Base-by-base conservation (phyloP, 2,797 vertebrate genomes). In the Lagodon rhomboides region DNA sequence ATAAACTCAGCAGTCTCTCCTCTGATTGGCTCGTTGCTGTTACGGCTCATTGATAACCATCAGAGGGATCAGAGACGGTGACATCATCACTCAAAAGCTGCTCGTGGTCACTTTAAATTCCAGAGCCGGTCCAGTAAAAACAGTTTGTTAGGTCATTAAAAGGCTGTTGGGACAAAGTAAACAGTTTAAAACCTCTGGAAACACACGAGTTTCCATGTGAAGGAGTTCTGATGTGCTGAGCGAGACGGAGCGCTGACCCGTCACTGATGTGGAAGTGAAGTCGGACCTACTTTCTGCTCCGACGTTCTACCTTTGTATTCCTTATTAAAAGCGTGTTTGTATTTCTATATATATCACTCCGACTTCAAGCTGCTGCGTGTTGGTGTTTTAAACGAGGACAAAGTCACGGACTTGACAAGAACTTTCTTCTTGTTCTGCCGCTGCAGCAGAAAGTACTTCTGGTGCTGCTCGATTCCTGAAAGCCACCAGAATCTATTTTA, bases 401-500 rank as follows among this genome's bases (percentile, higher is more conserved):
- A 62, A 79, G 46, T 79, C 60, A 51, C 12, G 44, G 62, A 2
- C 56, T 55, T 7, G 61, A 75, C 49, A 27, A 22, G 43, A 63
- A 68, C 78, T 70, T 74, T 51, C 16, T 55, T 27, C 62, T 60
- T 44, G 46, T 77, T 84, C 34, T 69, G 78, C 75, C 30, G 0
- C 30, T 1, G 0, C 74, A 76, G 85, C 85, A 82, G 13, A 83
- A 83, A 77, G 25, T 3, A 15, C 68, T 5, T 20, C 13, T 34
- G 15, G 12, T 41, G 30, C 69, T 23, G 49, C 23, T 73, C 49
- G 38, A 58, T 53, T 64, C 47, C 54, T 75, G 62, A 73, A 83
- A 81, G 79, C 65, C 41, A 50, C 23, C 0, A 5, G 66, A 62
- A 68, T 69, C 77, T 65, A 70, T 86, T 88, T 83, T 34, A 68